Base-by-base conservation (phyloP, 2,888 invertebrate genomes). In the Deilephila porcellus region DNA sequence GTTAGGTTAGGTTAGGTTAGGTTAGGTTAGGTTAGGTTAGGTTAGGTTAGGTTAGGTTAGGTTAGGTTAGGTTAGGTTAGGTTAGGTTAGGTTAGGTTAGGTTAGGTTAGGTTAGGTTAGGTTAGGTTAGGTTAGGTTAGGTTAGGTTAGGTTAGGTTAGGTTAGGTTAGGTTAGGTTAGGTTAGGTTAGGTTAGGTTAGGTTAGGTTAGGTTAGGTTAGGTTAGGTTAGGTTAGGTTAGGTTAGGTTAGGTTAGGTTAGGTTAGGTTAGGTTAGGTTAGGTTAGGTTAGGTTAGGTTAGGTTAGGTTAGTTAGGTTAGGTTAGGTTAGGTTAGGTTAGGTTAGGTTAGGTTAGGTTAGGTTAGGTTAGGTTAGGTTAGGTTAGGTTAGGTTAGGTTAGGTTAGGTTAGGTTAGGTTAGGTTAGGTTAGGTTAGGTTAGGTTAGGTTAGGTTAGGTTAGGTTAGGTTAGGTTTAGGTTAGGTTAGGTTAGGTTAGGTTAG, bases 81-180 rank as follows among this genome's bases (percentile, higher is more conserved):
- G 62, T 62, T 62, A 56, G 56, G 56, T 56, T 56, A 56, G 56
- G 56, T 56, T 17, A 17, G 56, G 17, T 56, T 56, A 56, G 76
- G 76, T 76, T 76, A 76, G 76, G 76, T 76, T 76, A 76, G 76
- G 76, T 76, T 76, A 76, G 76, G 76, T 76, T 76, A 53, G 74
- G 74, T 53, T 53, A 3, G 74, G 74, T n/a, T 74, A 70, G 70
- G 74, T 73, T 73, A 37, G 70, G 72, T 37, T 56, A 19, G 19
- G 56, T 4, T 56, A 56, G 56, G 56, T 56, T 56, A 60, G 20
- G 60, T 60, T 60, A 60, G 20, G n/a, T 19, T 60, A 60, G 20
- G 60, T 60, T 20, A 60, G 60, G 19, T 60, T 20, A 60, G 20
- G 60, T 60, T 60, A 17, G 20, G 25, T 62, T 62, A 19, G 14